A percentile compares a stretch with the other conserved stretches of the same genome.
Evolutionary conservation across 2,888 invertebrate species (phyloP).

Genomic region (Xylocampa areola): DNA sequence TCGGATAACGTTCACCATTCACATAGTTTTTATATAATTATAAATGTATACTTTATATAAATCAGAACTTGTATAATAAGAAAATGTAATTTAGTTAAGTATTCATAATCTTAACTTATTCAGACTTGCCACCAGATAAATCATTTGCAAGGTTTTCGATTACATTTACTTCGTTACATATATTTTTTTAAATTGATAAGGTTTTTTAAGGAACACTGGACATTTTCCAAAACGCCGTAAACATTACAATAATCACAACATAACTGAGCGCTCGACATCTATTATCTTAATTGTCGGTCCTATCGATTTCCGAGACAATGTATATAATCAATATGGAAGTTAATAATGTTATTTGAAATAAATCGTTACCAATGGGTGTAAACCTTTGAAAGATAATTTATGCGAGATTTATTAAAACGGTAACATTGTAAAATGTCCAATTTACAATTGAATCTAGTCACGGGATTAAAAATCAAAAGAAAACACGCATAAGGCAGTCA

Average conservation of each 20-base stretch:
- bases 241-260: constrained; percentile 54
- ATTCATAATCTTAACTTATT: not conserved
- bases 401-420: constrained; percentile 1
- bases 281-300: constrained; percentile 25
- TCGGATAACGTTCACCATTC: constrained; percentile 23
- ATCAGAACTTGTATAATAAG: no score
- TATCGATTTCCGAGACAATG: constrained; percentile 30
- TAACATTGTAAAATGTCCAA: constrained; percentile 8
- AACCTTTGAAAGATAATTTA: constrained; percentile 1
- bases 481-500: constrained; percentile 35
- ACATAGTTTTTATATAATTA: not conserved
- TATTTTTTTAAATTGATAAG: constrained; percentile 14
- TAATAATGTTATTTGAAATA: not conserved
- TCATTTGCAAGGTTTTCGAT: constrained; percentile 20
- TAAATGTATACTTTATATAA: no score
- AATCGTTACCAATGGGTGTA: not conserved
- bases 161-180: constrained; percentile 12
- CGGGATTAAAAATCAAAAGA: constrained; percentile 38
- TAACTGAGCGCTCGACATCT: constrained; percentile 54
- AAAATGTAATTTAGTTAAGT: no score
- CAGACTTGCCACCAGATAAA: constrained; percentile 12
- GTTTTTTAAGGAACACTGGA: constrained; percentile 24
- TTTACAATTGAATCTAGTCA: constrained; percentile 38
- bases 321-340: constrained; percentile 21
- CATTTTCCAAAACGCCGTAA: constrained; percentile 44